Base-by-base conservation (phyloP, 2,888 invertebrate genomes). In the Cacoxenus indagator region DNA sequence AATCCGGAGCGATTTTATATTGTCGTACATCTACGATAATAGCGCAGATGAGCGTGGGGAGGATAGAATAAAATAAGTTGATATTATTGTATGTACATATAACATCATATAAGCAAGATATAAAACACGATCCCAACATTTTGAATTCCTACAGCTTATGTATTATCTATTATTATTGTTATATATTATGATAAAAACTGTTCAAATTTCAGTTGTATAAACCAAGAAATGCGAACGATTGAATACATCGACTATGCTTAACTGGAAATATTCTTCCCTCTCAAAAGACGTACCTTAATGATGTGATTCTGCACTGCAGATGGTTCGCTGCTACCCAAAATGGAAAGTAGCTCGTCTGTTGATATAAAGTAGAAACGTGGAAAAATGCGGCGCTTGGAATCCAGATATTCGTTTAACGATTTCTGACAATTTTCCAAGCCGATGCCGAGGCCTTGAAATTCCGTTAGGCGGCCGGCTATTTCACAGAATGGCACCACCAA, bases 281-380 rank as follows among this genome's bases (percentile, higher is more conserved):
- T 68, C 69, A n/a, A n/a, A n/a, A 65, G 67, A 72, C 78, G 78
- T 85, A 93, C 94, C 91, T 97, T 97, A 67, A 96, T 94, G 91
- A 97, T 95, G 84, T 97, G 96, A 81, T 96, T 95, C 87, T 97
- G 97, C 8, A 97, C 95, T 78, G 94, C 93, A 65, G 90, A 90
- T 9, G 95, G 93, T 73, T 95, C 93, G 75, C 93, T 95, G 84
- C 94, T 96, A 14, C 97, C 97, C 64, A 97, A 90, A 77, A 97
- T 95, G 1, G 95, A 94, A 6, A 98, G 90, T 75, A 97, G 87
- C 86, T 97, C 97, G 82, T 97, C 96, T 29, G 97, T 97, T 2
- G 97, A 97, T 83, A 97, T 95, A 87, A 97, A 97, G 89, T 95
- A 97, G 89, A 97, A 97, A 64, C 97, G 89, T 2, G 97, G 96